Percentiles rank a stretch among this genome's conserved stretches.
These are phyloP conservation scores for Anorthoa munda DNA, from an alignment of 2,888 invertebrate species.

Conservation along the genomic window DNA sequence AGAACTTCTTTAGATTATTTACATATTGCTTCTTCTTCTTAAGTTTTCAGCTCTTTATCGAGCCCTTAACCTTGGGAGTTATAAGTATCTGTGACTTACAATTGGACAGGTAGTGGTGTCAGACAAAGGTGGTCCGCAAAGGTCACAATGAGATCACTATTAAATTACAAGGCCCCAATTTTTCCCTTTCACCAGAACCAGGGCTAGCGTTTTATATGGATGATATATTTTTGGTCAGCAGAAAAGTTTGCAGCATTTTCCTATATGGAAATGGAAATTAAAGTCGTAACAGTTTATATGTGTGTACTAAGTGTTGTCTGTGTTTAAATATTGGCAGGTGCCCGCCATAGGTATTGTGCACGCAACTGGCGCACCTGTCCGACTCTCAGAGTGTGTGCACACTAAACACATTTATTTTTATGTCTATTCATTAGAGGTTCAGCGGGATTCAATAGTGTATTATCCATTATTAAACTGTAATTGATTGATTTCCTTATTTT, in stretches of 20 bases:
- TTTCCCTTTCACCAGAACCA: constrained; percentile 53
- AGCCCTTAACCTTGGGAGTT: constrained; percentile 31
- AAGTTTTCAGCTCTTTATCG: constrained; percentile 2
- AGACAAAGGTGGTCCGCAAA: constrained; percentile 37
- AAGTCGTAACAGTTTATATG: constrained; percentile 28
- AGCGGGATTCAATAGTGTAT: constrained; percentile 8
- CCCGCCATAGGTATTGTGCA: constrained; percentile 51
- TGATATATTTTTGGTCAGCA: neutral
- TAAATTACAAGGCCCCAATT: constrained; percentile 51
- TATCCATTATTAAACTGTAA: constrained; percentile 11
- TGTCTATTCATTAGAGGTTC: constrained; percentile 31
- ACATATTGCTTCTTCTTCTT: neutral
- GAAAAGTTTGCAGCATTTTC: neutral
- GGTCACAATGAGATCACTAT: constrained; percentile 60
- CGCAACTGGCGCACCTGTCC: constrained; percentile 55
- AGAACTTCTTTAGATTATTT: neutral
- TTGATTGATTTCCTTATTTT: constrained; percentile 41
- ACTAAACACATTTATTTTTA: constrained; percentile 50
- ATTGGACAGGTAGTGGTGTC: constrained; percentile 23
- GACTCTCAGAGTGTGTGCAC: constrained; percentile 26
- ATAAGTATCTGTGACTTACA: constrained; percentile 19
- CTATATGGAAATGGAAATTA: constrained; percentile 19
- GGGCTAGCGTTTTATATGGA: neutral
- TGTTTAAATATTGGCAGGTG: constrained; percentile 56
- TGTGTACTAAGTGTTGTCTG: constrained; percentile 27